A percentile compares a stretch with the other conserved stretches of the same genome.
Conservation (phyloP, 2,113 vertebrate genomes). For the Accipiter cooperii region DNA sequence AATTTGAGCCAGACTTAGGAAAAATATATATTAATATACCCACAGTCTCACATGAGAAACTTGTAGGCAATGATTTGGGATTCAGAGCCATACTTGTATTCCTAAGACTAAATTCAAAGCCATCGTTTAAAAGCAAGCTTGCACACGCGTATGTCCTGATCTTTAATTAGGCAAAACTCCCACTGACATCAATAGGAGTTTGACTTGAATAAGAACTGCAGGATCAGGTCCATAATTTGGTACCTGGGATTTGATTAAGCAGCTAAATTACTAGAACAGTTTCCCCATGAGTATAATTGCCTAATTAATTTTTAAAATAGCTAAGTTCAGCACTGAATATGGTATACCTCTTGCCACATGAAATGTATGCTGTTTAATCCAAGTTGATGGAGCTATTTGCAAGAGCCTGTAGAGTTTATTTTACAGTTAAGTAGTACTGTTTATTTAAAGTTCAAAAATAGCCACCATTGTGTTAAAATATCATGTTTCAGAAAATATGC, state of each 20-base stretch:
- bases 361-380: constrained; percentile 12
- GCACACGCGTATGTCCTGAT: constrained; percentile 34
- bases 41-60: constrained; percentile 26
- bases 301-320: constrained; percentile 67
- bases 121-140: constrained; percentile 18
- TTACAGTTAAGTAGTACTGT: not conserved
- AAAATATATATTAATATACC: constrained; percentile 43
- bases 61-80: constrained; percentile 31
- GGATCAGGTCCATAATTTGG: constrained; percentile 66
- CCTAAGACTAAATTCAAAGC: constrained; percentile 55
- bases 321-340: constrained; percentile 39
- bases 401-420: not conserved
- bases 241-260: constrained; percentile 64
- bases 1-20: constrained; percentile 26
- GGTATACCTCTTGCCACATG: not conserved
- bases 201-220: constrained; percentile 62
- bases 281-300: constrained; percentile 56
- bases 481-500: not conserved
- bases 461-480: not conserved
- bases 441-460: constrained; percentile 23
- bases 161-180: constrained; percentile 65
- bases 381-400: constrained; percentile 24
- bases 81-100: constrained; percentile 35
- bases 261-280: constrained; percentile 53
- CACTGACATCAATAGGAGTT: constrained; percentile 59